Percentiles rank a stretch among this genome's conserved stretches.
These are phyloP conservation scores for Todiramphus chloris DNA, from an alignment of 2,113 vertebrate genomes.

Conservation along the genomic window DNA sequence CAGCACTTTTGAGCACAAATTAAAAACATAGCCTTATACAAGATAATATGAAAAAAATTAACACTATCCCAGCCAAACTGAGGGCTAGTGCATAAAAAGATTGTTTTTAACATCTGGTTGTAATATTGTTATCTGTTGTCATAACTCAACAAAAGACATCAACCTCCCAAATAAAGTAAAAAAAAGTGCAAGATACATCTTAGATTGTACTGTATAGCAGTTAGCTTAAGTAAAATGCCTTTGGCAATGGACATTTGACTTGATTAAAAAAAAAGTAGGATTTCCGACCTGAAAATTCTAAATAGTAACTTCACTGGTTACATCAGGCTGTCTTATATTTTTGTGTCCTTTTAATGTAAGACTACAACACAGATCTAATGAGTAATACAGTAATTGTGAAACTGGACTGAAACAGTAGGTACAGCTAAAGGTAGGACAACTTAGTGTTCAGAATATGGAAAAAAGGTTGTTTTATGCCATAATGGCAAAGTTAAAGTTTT, in stretches of 20 bases:
- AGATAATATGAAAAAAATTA: background rate
- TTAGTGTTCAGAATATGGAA: background rate
- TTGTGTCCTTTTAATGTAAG: background rate
- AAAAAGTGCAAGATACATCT: background rate
- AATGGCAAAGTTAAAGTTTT: background rate
- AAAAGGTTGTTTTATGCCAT: background rate
- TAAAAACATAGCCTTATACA: background rate
- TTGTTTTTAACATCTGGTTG: background rate
- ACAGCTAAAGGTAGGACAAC: background rate
- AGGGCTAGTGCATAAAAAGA: background rate
- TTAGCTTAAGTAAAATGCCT: background rate
- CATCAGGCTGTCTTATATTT: background rate
- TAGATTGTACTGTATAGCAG: background rate
- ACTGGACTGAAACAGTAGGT: background rate
- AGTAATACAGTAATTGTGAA: background rate
- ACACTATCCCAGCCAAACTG: accelerated
- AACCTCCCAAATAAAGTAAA: background rate
- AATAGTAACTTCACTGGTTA: background rate
- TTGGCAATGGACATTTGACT: background rate
- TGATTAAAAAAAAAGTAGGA: background rate
- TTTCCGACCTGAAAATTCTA: background rate
- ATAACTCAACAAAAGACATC: background rate
- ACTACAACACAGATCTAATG: background rate
- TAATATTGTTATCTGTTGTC: background rate
- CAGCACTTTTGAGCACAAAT: background rate